phyloP scores from a whole-genome alignment of 2,113 vertebrate genomes.

The Microtus ochrogaster region DNA sequence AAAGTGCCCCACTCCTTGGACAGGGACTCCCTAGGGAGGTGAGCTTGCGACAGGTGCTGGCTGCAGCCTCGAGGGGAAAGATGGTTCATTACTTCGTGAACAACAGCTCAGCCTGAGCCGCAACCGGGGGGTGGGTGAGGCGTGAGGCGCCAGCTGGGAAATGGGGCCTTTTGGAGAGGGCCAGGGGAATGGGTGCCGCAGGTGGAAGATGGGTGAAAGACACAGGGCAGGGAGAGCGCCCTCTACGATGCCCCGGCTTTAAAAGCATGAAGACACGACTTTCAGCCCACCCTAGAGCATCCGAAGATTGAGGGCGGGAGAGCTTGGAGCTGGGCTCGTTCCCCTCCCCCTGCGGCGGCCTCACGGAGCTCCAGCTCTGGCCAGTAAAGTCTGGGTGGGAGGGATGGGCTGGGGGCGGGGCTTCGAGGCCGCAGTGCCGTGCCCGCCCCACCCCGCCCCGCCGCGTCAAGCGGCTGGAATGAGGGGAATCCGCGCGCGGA shows the following conservation, averaged over 20 bases:
- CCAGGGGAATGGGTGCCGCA: neutral
- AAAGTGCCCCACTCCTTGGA: neutral
- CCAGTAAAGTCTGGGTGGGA: rapidly evolving
- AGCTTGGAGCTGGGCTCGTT: neutral
- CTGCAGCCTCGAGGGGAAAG: slow-evolving; percentile 36
- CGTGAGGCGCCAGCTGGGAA: slow-evolving; percentile 54
- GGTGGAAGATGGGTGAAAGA: neutral
- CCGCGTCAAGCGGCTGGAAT: slow-evolving; percentile 68
- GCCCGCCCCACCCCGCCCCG: neutral
- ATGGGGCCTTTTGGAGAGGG: slow-evolving; percentile 10
- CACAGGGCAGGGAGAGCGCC: neutral
- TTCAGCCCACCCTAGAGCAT: neutral
- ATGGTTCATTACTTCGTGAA: slow-evolving; percentile 73
- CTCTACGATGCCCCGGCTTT: neutral
- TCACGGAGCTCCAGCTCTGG: rapidly evolving
- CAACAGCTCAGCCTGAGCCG: slow-evolving; percentile 51
- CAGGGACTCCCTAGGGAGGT: neutral
- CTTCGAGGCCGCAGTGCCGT: neutral
- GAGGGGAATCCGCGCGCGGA: slow-evolving; percentile 75
- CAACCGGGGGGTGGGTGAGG: neutral
- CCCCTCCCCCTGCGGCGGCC: neutral
- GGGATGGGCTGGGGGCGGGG: neutral
- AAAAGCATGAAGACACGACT: neutral
- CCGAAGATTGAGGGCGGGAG: neutral
- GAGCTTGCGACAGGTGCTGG: slow-evolving; percentile 61